Evolutionary conservation across 2,113 vertebrate species (phyloP), one percentile per base, ranked within the genome.

Genomic region (Sphaerodactylus townsendi): DNA sequence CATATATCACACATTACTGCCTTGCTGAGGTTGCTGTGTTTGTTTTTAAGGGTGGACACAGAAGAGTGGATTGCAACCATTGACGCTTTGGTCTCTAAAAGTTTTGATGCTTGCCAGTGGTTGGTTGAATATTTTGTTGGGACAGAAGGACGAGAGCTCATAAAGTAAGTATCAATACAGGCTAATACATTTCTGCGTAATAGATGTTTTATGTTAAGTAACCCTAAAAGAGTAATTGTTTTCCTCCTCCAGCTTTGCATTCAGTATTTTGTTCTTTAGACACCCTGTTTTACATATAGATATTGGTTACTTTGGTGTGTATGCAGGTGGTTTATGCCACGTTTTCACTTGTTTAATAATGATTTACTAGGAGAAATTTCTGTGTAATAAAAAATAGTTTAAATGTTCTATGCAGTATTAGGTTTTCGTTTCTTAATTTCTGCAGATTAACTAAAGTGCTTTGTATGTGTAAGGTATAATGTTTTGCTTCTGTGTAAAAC

Each of bases 61-160:
- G 99, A 99, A 94, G 99, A 99, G 88, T 99, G 99, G 99, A 98
- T 99, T 91, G 97, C 98, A 30, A 98, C 98, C 19, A 98, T 99
- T 81, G 99, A 99, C 94, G 98, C 98, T 23, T 88, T 99, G 93
- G 97, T 99, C 76, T 97, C 98, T 48, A 99, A 99, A 95, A 99
- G 98, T 94, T 97, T 96, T 65, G 97, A 98, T 92, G 98, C 98
- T 13, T 99, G 98, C 85, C 97, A 99, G 90, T 99, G 98, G 99
- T 96, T 99, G 92, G 96, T 98, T 87, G 98, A 99, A 88, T 99
- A 98, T 93, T 96, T 99, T 35, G 96, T 98, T 1, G 96, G 97
- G 77, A 94, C 97, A 14, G 99, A 99, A 95, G 98, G 99, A 3
- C 93, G 98, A 64, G 99, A 99, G 93, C 97, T 99, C 81, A 97